Evolutionary conservation across 2,888 invertebrate genomes (phyloP).

Genomic region (Isotomurus palustris): DNA sequence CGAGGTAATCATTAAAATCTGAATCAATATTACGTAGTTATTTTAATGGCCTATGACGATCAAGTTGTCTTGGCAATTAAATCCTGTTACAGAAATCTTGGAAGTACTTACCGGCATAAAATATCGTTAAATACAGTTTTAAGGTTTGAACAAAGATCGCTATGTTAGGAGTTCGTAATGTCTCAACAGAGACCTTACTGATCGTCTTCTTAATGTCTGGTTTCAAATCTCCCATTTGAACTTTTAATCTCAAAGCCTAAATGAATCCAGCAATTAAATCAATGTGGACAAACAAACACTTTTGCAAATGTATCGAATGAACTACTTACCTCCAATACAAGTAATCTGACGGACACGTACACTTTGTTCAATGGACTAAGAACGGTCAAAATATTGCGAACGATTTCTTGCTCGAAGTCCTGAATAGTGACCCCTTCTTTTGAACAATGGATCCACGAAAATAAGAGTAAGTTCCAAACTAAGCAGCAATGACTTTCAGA

Average conservation of each 20-base stretch:
- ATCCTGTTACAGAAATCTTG: not conserved
- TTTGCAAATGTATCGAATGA: not conserved
- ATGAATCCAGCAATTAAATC: not conserved
- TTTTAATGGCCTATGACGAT: not conserved
- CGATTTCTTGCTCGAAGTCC: constrained; percentile 42
- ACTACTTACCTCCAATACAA: constrained; percentile 41
- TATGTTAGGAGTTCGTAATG: constrained; percentile 65
- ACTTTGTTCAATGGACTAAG: constrained; percentile 44
- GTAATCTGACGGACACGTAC: constrained; percentile 39
- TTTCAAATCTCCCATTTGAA: constrained; percentile 50
- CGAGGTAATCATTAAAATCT: constrained; percentile 48
- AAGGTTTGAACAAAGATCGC: constrained; percentile 65
- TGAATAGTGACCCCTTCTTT: constrained; percentile 29
- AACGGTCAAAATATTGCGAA: constrained; percentile 42
- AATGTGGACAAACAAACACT: not conserved
- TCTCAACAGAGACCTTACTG: constrained; percentile 64
- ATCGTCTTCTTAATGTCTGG: constrained; percentile 61
- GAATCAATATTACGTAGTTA: not conserved
- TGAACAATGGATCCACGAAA: constrained; percentile 42
- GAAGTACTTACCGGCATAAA: constrained; percentile 62
- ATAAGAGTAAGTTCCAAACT: constrained; percentile 41
- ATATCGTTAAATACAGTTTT: constrained; percentile 70
- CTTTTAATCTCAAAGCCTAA: constrained; percentile 35
- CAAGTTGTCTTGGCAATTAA: not conserved
- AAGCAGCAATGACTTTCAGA: constrained; percentile 38